phyloP scores from a whole-genome alignment of 2,113 vertebrate species.

The Hassar affinis region DNA sequence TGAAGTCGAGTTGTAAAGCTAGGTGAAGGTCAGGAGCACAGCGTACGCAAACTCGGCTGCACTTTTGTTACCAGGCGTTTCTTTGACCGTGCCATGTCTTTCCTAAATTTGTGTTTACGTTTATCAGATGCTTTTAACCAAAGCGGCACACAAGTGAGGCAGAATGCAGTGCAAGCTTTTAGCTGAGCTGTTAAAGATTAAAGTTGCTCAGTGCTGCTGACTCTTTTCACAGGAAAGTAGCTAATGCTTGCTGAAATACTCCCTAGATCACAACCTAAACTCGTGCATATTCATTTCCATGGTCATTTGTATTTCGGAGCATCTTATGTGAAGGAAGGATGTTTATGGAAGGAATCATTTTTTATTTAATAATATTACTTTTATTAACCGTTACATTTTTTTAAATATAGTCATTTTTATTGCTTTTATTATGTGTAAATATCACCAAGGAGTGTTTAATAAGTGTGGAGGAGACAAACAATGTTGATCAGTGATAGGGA shows the following conservation, averaged over 20 bases:
- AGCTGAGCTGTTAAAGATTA: conserved; percentile 6
- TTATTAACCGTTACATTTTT: not conserved
- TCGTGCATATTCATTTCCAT: not conserved
- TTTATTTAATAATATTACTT: too few species aligned
- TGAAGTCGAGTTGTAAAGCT: conserved; percentile 7
- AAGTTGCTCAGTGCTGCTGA: not conserved
- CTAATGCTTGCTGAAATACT: not conserved
- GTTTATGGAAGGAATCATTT: not conserved
- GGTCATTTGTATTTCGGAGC: not conserved
- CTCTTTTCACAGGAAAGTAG: not conserved
- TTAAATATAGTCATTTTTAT: not conserved
- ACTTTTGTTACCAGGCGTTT: not conserved
- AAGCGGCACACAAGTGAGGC: not conserved
- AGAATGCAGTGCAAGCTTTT: not conserved
- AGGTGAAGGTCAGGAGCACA: conserved; percentile 26
- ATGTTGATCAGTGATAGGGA: not conserved
- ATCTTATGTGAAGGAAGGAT: not conserved
- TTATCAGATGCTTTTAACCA: not conserved
- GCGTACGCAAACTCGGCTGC: not conserved
- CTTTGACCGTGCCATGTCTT: not conserved
- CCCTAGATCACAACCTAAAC: not conserved
- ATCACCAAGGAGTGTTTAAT: not conserved
- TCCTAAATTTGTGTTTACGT: not conserved
- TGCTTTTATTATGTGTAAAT: not conserved
- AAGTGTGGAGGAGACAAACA: not conserved